Evolutionary conservation across 2,888 invertebrate genomes (phyloP), one percentile per base, ranked within the genome.

Genomic region (Glomeris marginata): DNA sequence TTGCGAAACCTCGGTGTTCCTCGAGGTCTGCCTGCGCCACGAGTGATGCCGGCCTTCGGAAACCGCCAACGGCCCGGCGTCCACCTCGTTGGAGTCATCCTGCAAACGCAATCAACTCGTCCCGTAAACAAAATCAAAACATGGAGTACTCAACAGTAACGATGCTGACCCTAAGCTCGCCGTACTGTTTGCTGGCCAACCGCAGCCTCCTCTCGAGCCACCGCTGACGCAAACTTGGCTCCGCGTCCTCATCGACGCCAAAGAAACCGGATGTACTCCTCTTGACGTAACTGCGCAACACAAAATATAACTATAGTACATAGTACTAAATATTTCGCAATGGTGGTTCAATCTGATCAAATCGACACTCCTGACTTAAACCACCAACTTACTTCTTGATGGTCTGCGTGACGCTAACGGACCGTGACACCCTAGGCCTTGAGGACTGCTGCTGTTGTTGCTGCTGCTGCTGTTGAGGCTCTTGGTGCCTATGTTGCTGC

Each of bases 241-340:
- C 51, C 47, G 54, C 54, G 13, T 52, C 50, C 16, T 54, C 56
- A 37, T 82, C 81, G 51, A 88, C 80, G 18, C 86, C 87, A 66
- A 88, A 86, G 69, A 87, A 87, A 58, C 79, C 81, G 50, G 83
- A 82, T 51, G 85, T 82, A 65, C 84, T 84, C 58, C 78, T 74
- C 64, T 78, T 82, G 62, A 86, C 77, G 66, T 80, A 83, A 63
- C 76, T 76, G 59, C n/a, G n/a, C n/a, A n/a, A n/a, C n/a, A 2
- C 59, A 59, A 49, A 47, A 46, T 22, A 45, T 34, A 50, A 16
- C 10, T 41, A 10, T 22, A 21, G n/a, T n/a, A n/a, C n/a, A n/a
- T n/a, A n/a, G n/a, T 38, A 38, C 77, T 55, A 80, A 78, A 58
- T 87, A 84, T 56, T 85, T 74, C 54, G 38, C n/a, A n/a, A n/a